Conservation (phyloP, 1,140 invertebrate species). For the Sarcophaga bullata region DNA sequence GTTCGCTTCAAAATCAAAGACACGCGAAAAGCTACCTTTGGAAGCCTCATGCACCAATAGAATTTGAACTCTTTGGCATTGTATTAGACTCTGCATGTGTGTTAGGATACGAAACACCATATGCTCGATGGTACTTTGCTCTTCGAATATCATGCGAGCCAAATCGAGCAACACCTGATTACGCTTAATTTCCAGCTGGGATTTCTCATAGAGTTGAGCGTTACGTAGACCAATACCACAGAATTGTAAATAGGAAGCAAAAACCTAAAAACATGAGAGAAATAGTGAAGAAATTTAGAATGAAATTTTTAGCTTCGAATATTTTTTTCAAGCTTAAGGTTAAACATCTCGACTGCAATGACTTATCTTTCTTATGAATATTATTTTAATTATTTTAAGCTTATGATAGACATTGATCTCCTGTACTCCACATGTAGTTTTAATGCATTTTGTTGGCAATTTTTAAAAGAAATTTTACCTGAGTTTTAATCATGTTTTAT, state of each 20-base stretch:
- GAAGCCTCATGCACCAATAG: constrained; percentile 88
- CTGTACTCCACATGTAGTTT: too few species aligned
- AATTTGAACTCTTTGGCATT: constrained; percentile 93
- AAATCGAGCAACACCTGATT: constrained; percentile 95
- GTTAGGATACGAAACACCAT: constrained; percentile 94
- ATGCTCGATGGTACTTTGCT: constrained; percentile 95
- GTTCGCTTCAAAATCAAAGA: constrained; percentile 90
- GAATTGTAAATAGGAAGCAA: constrained; percentile 93
- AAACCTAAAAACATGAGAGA: constrained; percentile 69
- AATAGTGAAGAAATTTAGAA: neutral
- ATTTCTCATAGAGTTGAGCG: constrained; percentile 93
- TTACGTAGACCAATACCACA: constrained; percentile 95
- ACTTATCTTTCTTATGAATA: too few species aligned
- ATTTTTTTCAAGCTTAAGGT: too few species aligned
- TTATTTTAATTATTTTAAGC: too few species aligned
- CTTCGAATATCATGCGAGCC: constrained; percentile 95
- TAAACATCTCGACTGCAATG: too few species aligned
- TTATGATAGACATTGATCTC: too few species aligned
- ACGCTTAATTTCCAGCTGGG: constrained; percentile 91
- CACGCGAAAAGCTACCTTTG: constrained; percentile 88
- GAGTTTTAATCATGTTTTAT: too few species aligned
- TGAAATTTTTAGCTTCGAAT: too few species aligned
- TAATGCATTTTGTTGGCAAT: too few species aligned
- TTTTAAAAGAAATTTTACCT: too few species aligned
- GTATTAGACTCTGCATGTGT: constrained; percentile 92